Percentiles rank a stretch among this genome's conserved stretches.
Conservation (phyloP, 2,113 vertebrate species). For the Myotis yumanensis region DNA sequence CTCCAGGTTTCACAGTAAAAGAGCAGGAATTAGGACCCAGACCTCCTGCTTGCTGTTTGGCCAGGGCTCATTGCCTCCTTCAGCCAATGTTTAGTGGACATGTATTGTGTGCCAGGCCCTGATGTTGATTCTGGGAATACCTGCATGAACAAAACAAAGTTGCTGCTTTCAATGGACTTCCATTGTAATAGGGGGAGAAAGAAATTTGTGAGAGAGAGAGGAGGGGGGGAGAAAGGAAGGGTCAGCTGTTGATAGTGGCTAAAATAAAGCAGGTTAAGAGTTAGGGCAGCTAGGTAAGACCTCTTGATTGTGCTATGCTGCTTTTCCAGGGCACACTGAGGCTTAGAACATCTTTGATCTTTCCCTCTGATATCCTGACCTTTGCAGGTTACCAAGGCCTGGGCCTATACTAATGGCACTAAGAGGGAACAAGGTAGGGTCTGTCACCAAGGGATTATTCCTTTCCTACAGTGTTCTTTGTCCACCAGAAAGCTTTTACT, state of each 20-base stretch:
- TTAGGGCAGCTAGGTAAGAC: background rate
- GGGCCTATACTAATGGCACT: background rate
- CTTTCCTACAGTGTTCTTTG: background rate
- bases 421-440: conserved; percentile 18
- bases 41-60: background rate
- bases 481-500: conserved; percentile 4
- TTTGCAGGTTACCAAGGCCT: conserved; percentile 47
- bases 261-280: background rate
- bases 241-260: background rate
- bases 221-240: too few species aligned
- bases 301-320: background rate
- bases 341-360: conserved; percentile 45
- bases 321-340: background rate
- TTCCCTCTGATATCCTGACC: conserved; percentile 2
- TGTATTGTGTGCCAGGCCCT: conserved; percentile 25
- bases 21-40: background rate
- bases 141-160: background rate
- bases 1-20: conserved; percentile 4
- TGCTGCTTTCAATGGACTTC: background rate
- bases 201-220: background rate
- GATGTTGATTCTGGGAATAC: conserved; percentile 33
- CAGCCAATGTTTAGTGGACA: conserved; percentile 35
- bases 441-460: background rate
- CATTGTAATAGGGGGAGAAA: conserved; percentile 4
- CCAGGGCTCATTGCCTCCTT: background rate